phyloP scores from a whole-genome alignment of 2,113 vertebrate species.

The Abramis brama region DNA sequence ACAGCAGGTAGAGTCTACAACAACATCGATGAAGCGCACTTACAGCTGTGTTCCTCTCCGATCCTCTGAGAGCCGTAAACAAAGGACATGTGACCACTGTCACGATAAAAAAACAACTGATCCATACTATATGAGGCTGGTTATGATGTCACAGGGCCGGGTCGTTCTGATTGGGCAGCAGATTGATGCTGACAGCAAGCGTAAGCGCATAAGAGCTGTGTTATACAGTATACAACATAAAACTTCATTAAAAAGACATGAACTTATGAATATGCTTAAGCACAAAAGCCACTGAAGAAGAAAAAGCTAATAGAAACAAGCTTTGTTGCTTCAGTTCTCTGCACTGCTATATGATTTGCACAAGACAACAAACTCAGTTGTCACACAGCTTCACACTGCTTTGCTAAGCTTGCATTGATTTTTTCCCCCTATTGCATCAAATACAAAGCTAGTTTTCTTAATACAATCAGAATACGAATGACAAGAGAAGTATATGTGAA shows the following conservation, averaged over 20 bases:
- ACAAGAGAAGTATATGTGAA: not conserved
- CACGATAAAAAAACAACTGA: not conserved
- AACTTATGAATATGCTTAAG: not conserved
- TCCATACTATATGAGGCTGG: not conserved
- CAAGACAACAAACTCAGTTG: not conserved
- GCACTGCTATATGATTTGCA: too few relatives aligned
- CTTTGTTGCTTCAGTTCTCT: not conserved
- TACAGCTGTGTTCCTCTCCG: not conserved
- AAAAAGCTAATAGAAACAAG: not conserved
- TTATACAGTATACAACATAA: not conserved
- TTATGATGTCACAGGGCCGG: not conserved
- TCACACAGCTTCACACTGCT: not conserved
- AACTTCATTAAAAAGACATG: slow-evolving; percentile 12
- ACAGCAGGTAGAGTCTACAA: not conserved
- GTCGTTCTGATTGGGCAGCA: not conserved
- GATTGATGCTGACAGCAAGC: not conserved
- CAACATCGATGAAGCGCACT: not conserved
- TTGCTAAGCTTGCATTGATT: not conserved
- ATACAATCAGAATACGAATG: not conserved
- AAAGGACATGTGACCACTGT: not conserved
- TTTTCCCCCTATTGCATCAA: not conserved
- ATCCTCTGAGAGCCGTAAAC: not conserved
- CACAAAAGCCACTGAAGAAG: not conserved
- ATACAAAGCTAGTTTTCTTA: not conserved
- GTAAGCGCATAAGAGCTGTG: not conserved